Conservation (phyloP, 1,140 invertebrate genomes). For the Pseudobourletiella spinata region DNA sequence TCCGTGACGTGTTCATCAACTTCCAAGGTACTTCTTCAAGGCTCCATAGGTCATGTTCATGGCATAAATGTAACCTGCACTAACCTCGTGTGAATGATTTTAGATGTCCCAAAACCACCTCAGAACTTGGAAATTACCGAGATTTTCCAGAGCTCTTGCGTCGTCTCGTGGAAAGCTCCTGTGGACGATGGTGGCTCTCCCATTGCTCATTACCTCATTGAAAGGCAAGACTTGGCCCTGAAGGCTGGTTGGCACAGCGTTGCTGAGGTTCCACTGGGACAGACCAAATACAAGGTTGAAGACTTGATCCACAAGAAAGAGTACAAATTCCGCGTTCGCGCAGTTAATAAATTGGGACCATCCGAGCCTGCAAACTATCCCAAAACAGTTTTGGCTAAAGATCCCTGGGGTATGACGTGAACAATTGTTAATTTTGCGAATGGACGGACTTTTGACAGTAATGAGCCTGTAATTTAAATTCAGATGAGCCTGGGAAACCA, state of each 20-base stretch:
- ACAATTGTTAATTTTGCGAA: too few species aligned
- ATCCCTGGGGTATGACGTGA: constrained; percentile 79
- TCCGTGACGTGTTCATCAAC: constrained; percentile 68
- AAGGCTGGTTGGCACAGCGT: constrained; percentile 81
- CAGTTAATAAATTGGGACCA: constrained; percentile 75
- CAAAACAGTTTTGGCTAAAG: constrained; percentile 84
- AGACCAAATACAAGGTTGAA: constrained; percentile 70
- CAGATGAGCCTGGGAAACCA: constrained; percentile 88
- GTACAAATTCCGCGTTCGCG: constrained; percentile 72
- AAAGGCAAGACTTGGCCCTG: constrained; percentile 82
- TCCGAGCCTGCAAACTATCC: constrained; percentile 79
- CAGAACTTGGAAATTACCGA: constrained; percentile 82
- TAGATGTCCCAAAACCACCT: constrained; percentile 77
- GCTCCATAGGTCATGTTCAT: neutral
- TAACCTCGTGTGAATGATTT: neutral
- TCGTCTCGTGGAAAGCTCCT: constrained; percentile 82
- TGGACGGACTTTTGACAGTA: too few species aligned
- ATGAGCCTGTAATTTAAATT: too few species aligned
- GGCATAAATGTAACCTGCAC: neutral
- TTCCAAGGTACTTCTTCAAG: constrained; percentile 59
- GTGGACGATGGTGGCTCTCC: constrained; percentile 78
- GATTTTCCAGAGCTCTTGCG: constrained; percentile 82
- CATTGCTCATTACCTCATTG: constrained; percentile 83
- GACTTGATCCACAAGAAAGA: constrained; percentile 77
- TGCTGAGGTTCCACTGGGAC: constrained; percentile 54